phyloP scores from a whole-genome alignment of 2,888 invertebrate genomes.

The Cryptus viduatorius region DNA sequence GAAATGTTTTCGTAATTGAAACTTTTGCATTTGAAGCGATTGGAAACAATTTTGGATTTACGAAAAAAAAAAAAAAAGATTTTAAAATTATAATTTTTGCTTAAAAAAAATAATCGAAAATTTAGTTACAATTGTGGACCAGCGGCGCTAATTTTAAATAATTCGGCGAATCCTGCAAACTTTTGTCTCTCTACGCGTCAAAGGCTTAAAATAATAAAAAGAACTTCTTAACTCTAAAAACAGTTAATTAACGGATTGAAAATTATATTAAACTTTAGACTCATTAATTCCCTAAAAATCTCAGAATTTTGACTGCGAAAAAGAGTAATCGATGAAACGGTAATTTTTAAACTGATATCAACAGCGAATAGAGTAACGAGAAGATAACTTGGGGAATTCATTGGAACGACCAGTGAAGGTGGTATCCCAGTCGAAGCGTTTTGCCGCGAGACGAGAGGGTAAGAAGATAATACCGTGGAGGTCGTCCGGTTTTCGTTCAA shows the following conservation, averaged over 20 bases:
- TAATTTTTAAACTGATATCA: background rate
- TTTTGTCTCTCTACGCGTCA: too few species aligned
- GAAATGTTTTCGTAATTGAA: background rate
- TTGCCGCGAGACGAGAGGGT: conserved; percentile 55
- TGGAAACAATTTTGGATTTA: background rate
- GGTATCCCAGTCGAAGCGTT: conserved; percentile 25
- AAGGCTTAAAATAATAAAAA: too few species aligned
- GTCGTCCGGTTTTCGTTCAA: conserved; percentile 67
- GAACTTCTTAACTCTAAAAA: too few species aligned
- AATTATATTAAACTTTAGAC: too few species aligned
- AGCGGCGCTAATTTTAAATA: too few species aligned
- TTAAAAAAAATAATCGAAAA: too few species aligned
- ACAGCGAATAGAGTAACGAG: background rate
- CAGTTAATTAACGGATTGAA: too few species aligned
- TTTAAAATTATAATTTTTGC: background rate
- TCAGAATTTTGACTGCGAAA: too few species aligned
- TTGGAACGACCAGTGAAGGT: conserved; percentile 34
- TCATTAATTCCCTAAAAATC: too few species aligned
- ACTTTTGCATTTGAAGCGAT: background rate
- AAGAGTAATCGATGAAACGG: background rate
- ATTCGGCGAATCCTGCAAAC: too few species aligned
- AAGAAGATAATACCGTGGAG: conserved; percentile 67
- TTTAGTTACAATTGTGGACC: too few species aligned
- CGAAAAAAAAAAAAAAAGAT: background rate
- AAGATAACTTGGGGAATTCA: conserved; percentile 38